Percentiles rank a stretch among this genome's conserved stretches.
phyloP scores from a whole-genome alignment of 2,113 vertebrate genomes.

The Thomomys bottae region DNA sequence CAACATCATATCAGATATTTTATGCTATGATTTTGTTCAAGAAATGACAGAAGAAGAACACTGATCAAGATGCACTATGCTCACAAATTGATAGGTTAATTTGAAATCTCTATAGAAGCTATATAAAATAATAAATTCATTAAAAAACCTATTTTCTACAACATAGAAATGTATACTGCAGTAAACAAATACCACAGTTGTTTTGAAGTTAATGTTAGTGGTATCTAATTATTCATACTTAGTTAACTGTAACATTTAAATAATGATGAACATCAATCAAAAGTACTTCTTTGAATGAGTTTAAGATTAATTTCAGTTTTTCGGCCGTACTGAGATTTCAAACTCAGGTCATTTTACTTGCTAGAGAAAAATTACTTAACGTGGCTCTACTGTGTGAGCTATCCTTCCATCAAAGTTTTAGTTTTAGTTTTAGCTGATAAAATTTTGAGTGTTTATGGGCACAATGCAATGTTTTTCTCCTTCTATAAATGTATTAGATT shows the following conservation, averaged over 20 bases:
- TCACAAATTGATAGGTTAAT: too few species aligned
- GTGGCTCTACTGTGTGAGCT: too few species aligned
- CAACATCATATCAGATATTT: neutral
- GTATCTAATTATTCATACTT: neutral
- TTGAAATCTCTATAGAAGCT: too few species aligned
- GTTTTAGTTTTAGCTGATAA: neutral
- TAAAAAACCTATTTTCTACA: neutral
- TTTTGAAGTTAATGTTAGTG: slow-evolving; percentile 5
- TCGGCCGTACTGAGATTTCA: neutral
- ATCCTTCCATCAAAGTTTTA: too few species aligned
- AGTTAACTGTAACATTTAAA: neutral
- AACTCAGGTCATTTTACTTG: neutral
- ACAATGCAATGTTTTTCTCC: too few species aligned
- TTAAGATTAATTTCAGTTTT: too few species aligned
- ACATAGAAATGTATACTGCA: neutral
- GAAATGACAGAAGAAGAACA: neutral
- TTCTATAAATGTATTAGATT: too few species aligned
- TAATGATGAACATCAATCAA: neutral
- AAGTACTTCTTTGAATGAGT: neutral
- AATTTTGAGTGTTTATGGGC: neutral
- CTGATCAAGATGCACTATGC: too few species aligned
- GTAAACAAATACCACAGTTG: neutral
- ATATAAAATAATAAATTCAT: too few species aligned
- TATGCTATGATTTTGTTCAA: neutral
- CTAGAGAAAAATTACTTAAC: too few species aligned